Percentiles rank a stretch among this genome's conserved stretches.
Evolutionary conservation across 1,140 invertebrate genomes (phyloP).

Genomic region (Trialeurodes vaporariorum): DNA sequence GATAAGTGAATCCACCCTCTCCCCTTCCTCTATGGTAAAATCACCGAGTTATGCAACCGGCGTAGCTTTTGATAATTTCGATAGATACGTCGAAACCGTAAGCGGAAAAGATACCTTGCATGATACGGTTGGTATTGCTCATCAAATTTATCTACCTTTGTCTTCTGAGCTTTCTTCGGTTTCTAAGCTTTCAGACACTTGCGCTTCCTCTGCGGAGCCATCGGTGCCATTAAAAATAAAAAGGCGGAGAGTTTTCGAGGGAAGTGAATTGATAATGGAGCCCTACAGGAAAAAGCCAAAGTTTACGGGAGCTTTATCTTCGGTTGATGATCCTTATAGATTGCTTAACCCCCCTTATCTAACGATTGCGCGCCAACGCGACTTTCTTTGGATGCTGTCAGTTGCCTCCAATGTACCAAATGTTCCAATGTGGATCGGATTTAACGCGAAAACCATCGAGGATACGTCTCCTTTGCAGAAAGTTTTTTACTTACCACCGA

Average conservation of each 20-base stretch:
- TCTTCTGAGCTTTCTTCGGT: not conserved
- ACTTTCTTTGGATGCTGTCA: not conserved
- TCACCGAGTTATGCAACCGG: constrained; percentile 25
- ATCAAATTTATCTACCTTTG: not conserved
- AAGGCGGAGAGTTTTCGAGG: too few relatives aligned
- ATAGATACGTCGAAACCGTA: constrained; percentile 35
- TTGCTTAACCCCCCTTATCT: too few relatives aligned
- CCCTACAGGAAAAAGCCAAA: too few relatives aligned
- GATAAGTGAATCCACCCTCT: too few relatives aligned
- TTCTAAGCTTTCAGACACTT: too few relatives aligned
- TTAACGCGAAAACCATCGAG: constrained; percentile 22
- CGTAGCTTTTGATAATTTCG: constrained; percentile 36
- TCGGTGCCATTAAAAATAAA: too few relatives aligned
- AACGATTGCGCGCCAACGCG: too few relatives aligned
- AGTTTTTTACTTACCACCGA: constrained; percentile 31
- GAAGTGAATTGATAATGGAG: too few relatives aligned
- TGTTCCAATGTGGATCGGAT: constrained; percentile 31
- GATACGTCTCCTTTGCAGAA: constrained; percentile 23
- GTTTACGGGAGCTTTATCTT: too few relatives aligned
- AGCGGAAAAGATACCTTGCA: constrained; percentile 36
- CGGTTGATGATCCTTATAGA: too few relatives aligned
- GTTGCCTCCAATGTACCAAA: constrained; percentile 13
- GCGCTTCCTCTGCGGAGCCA: too few relatives aligned
- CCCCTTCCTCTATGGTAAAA: too few relatives aligned
- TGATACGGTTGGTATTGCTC: constrained; percentile 36